Conservation (phyloP, 2,888 invertebrate species). For the Poecilobothrus nobilitatus region DNA sequence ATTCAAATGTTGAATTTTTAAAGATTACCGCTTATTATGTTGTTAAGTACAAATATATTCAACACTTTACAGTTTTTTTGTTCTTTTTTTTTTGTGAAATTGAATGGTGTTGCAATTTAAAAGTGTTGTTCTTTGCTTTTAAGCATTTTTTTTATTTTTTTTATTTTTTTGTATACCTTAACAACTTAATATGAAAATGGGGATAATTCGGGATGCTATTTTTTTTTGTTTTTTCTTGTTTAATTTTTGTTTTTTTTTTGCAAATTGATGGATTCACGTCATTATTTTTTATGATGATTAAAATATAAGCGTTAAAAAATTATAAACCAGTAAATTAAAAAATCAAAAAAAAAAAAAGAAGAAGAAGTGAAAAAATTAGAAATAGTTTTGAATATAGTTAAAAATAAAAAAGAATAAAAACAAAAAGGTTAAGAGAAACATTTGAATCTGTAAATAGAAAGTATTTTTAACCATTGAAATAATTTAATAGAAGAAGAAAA, state of each 20-base stretch:
- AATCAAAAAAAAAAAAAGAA: background rate
- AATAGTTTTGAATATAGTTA: no score
- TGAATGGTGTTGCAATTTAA: background rate
- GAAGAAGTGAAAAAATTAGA: no score
- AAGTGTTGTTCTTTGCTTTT: no score
- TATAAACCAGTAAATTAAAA: background rate
- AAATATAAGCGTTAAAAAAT: background rate
- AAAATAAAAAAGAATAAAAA: no score
- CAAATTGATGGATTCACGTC: conserved; percentile 1
- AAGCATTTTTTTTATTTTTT: background rate
- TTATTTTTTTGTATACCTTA: background rate
- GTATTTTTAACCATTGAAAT: no score
- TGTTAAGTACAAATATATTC: conserved; percentile 4
- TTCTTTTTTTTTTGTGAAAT: background rate
- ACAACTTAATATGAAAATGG: background rate
- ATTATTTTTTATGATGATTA: conserved; percentile 1
- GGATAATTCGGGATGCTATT: background rate
- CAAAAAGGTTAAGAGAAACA: no score
- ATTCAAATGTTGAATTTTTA: background rate
- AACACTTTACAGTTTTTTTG: conserved; percentile 2
- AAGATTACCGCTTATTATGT: background rate
- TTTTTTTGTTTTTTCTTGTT: background rate
- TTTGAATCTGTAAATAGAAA: no score
- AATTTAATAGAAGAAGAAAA: no score
- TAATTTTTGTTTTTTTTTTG: background rate